Evolutionary conservation across 2,797 vertebrate species (phyloP).

Genomic region (Hydrophis major): DNA sequence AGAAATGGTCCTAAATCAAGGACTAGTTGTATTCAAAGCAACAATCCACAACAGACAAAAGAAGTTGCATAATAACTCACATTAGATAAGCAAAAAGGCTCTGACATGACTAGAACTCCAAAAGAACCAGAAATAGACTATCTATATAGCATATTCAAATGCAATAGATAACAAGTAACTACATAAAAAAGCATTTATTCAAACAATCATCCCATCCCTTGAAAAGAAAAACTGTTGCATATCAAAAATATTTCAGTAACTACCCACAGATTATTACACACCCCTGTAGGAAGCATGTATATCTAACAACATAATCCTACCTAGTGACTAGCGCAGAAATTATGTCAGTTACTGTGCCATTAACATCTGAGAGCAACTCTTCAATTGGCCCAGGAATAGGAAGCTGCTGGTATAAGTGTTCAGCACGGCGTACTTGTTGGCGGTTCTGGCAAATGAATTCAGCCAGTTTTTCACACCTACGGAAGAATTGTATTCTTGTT

Average conservation of each 20-base stretch:
- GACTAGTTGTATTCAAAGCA: not conserved
- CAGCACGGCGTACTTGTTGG: slow-evolving; percentile 87
- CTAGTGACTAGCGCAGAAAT: slow-evolving; percentile 94
- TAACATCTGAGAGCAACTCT: slow-evolving; percentile 87
- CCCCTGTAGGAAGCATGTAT: not conserved
- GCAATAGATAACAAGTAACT: not conserved
- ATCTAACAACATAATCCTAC: slow-evolving; percentile 55
- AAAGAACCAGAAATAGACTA: not conserved
- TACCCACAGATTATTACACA: not conserved
- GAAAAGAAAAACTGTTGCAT: not conserved
- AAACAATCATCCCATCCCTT: not conserved
- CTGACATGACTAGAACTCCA: not conserved
- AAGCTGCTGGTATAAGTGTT: slow-evolving; percentile 91
- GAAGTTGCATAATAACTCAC: not conserved
- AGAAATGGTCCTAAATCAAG: not conserved
- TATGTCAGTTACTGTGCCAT: slow-evolving; percentile 88
- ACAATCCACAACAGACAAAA: not conserved
- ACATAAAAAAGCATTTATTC: not conserved
- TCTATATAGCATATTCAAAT: not conserved
- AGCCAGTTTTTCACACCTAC: slow-evolving; percentile 90
- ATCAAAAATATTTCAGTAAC: not conserved
- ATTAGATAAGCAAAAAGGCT: not conserved
- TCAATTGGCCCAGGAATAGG: slow-evolving; percentile 89
- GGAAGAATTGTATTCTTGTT: not conserved
- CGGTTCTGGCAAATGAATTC: slow-evolving; percentile 95